Conservation (phyloP, 2,888 invertebrate species). For the Ceriagrion tenellum region DNA sequence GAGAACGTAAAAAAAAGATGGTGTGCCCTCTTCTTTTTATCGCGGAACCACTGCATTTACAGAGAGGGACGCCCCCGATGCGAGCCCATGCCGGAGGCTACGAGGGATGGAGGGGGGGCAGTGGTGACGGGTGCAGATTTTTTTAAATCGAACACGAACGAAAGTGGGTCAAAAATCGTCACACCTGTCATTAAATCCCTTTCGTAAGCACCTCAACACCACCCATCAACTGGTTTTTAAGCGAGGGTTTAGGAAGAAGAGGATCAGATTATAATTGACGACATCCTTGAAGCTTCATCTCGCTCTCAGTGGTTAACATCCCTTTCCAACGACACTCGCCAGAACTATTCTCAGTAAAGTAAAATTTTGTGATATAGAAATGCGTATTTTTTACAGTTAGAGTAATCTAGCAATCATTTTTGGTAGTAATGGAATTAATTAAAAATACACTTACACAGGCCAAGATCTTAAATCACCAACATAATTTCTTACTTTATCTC, state of each 20-base stretch:
- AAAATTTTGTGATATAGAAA: too few species aligned
- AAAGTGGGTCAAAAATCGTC: slow-evolving; percentile 21
- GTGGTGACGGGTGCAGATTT: neutral
- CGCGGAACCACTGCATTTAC: neutral
- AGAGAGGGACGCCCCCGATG: neutral
- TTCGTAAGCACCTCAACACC: neutral
- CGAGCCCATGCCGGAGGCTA: neutral
- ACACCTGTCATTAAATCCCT: neutral
- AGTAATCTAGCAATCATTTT: too few species aligned
- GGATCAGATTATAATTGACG: neutral
- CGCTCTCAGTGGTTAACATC: too few species aligned
- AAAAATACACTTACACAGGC: too few species aligned
- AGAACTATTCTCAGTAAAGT: too few species aligned
- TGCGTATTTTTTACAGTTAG: too few species aligned
- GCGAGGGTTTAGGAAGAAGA: neutral
- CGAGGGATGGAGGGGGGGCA: too few species aligned
- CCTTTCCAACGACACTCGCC: too few species aligned
- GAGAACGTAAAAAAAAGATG: neutral
- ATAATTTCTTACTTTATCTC: too few species aligned
- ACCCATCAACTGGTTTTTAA: neutral
- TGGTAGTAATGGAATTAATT: too few species aligned
- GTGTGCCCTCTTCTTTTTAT: neutral
- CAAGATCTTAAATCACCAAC: too few species aligned
- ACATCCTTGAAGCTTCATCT: neutral
- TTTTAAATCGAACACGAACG: neutral